Conservation (phyloP, 1,140 invertebrate species). For the Lordiphosa collinella region DNA sequence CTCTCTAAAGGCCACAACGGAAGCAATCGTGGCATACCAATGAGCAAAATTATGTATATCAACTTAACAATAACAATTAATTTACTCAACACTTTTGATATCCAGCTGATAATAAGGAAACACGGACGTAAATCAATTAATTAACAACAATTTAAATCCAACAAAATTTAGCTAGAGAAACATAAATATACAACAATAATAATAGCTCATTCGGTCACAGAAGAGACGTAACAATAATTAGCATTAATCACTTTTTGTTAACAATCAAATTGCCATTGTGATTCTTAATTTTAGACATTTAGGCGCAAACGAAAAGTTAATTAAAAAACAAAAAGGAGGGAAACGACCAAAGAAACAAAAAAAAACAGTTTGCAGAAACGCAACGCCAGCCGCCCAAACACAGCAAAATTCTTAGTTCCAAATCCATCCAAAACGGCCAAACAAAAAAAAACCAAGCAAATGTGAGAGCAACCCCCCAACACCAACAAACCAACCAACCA, state of each 20-base stretch:
- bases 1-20: background rate
- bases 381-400: constrained; percentile 74
- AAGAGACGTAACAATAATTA: constrained; percentile 71
- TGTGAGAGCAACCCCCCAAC: background rate
- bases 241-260: constrained; percentile 53
- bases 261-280: constrained; percentile 61
- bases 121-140: background rate
- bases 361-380: constrained; percentile 21
- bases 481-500: background rate
- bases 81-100: constrained; percentile 4
- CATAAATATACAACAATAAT: constrained; percentile 15
- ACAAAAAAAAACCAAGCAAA: background rate
- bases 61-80: constrained; percentile 6
- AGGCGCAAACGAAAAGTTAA: constrained; percentile 28
- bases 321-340: constrained; percentile 17
- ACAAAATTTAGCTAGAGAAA: constrained; percentile 27
- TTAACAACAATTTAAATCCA: constrained; percentile 4
- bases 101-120: constrained; percentile 13
- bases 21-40: constrained; percentile 1
- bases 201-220: constrained; percentile 2
- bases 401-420: constrained; percentile 49
- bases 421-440: constrained; percentile 55
- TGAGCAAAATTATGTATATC: constrained; percentile 3
- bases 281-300: constrained; percentile 77
- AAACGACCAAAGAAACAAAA: constrained; percentile 25